These are phyloP conservation scores for Trachymyrmex cornetzi DNA, from an alignment of 1,140 invertebrate genomes.

Conservation along the genomic window DNA sequence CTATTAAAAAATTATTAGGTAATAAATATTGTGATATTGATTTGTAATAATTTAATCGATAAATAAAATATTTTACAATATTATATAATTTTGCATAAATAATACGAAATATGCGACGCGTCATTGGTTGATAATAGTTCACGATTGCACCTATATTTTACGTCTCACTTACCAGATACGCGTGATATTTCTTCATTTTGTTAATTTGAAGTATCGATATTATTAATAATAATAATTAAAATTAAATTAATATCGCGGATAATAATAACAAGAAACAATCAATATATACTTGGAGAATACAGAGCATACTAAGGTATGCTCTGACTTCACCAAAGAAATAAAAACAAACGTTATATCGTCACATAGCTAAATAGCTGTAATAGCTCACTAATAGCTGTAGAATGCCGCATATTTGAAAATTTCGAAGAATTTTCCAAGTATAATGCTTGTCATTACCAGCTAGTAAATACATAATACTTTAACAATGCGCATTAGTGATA, in stretches of 20 bases:
- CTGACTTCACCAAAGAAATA: conserved; percentile 31
- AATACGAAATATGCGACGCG: conserved; percentile 78
- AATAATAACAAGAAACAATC: conserved; percentile 71
- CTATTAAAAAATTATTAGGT: not conserved
- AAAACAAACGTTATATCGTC: conserved; percentile 46
- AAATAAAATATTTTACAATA: conserved; percentile 76
- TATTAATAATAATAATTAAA: conserved; percentile 56
- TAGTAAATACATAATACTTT: not conserved
- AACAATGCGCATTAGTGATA: not conserved
- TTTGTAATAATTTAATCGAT: conserved; percentile 77
- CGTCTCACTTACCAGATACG: conserved; percentile 82
- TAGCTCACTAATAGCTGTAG: conserved; percentile 53
- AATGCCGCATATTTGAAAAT: conserved; percentile 8
- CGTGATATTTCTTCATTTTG: conserved; percentile 78
- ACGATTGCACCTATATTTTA: conserved; percentile 84
- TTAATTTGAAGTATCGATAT: conserved; percentile 55
- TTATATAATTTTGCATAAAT: conserved; percentile 39
- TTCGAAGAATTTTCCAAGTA: not conserved
- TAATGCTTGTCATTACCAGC: not conserved
- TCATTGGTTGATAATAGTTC: conserved; percentile 78
- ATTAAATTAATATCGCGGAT: conserved; percentile 61
- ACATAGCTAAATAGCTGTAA: conserved; percentile 26
- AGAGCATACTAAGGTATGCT: conserved; percentile 76
- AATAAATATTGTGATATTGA: not conserved
- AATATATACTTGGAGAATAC: conserved; percentile 75